Evolutionary conservation across 1,140 invertebrate species (phyloP), one percentile per base, ranked within the genome.

Genomic region (Proales similis): DNA sequence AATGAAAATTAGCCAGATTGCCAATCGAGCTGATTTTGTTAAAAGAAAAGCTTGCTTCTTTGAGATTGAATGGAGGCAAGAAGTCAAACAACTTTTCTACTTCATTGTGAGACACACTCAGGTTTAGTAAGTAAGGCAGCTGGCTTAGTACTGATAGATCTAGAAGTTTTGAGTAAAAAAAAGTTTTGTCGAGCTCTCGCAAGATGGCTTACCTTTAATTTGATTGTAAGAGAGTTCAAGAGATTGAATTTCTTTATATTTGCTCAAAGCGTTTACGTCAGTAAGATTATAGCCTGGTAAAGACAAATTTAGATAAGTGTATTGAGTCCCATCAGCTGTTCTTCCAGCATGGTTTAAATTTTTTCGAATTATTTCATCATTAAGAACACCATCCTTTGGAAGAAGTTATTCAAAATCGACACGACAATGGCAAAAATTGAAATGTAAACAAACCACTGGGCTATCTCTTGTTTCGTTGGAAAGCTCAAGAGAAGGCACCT

Each of bases 71-170:
- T 11, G 72, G 71, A 26, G 73, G 72, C 32, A 63, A 64, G 61
- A 75, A 74, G 48, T 73, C 70, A 19, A 75, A 67, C 4, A 74
- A 64, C 12, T 64, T 68, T 7, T 63, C 49, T 14, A 76, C 64
- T 48, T 70, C 66, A 67, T 76, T 76, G 65, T 76, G 69, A 12
- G 74, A 76, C 3, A 67, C 72, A 67, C 74, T 70, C 26, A 76
- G 48, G 24, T 69, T 64, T n/a, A 76, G 64, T 20, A 76, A 65
- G 62, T 71, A 65, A 19, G 65, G 66, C 29, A 76, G 64, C 39
- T 69, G 67, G 22, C 70, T 66, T 30, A 76, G 64, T 24, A 69
- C 66, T 53, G 67, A 67, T 24, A 76, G 66, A 67, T 76, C 74
- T 75, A 66, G 17, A 65, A 32, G 49, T 11, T 17, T 32, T 64